Percentiles rank a stretch among this genome's conserved stretches.
These are phyloP conservation scores for Formica exsecta DNA, from an alignment of 1,140 invertebrate genomes.

Conservation along the genomic window DNA sequence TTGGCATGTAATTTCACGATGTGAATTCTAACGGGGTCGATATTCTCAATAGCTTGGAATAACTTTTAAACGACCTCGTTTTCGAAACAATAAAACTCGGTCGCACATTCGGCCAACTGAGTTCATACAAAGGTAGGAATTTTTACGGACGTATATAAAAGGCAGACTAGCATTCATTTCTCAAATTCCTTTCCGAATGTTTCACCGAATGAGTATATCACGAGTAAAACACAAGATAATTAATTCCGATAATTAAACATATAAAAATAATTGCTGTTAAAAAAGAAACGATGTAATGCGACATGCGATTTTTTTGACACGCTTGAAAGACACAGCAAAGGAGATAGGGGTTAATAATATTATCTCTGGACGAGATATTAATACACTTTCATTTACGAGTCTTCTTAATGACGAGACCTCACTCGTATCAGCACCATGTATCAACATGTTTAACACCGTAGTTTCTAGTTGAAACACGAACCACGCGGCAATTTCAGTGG, in stretches of 20 bases:
- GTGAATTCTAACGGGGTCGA: not conserved
- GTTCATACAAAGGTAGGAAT: not conserved
- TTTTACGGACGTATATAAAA: conserved; percentile 24
- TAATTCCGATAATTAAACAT: not conserved
- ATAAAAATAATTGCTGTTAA: conserved; percentile 28
- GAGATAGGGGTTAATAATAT: not conserved
- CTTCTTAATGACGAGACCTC: not conserved
- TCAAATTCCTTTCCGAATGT: not conserved
- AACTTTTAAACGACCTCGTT: not conserved
- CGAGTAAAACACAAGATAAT: conserved; percentile 2
- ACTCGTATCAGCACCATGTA: conserved; percentile 20
- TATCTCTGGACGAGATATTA: not conserved
- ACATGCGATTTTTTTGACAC: not conserved
- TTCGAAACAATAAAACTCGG: conserved; percentile 21
- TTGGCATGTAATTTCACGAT: not conserved
- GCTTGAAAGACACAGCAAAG: not conserved
- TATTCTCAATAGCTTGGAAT: not conserved
- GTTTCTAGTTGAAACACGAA: conserved; percentile 57
- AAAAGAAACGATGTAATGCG: not conserved
- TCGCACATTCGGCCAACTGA: not conserved
- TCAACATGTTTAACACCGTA: conserved; percentile 43
- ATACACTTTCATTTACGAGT: conserved; percentile 1
- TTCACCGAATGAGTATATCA: conserved; percentile 2
- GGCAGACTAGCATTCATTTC: not conserved
- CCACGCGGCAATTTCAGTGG: conserved; percentile 41